Conservation (phyloP, 2,113 vertebrate genomes). For the Chloroceryle aenea region DNA sequence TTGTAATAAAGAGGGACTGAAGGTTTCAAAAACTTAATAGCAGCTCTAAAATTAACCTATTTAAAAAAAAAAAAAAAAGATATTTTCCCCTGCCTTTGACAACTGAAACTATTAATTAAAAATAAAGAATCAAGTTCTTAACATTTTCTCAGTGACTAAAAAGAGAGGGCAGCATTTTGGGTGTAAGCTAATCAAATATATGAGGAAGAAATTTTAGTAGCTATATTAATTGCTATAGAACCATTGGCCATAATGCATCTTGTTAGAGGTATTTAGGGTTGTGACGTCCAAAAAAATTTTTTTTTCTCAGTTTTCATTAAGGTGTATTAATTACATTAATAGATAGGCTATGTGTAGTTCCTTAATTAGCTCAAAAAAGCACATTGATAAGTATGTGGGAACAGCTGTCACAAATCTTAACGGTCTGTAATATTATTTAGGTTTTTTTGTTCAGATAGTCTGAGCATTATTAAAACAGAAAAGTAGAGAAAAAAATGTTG, state of each 20-base stretch:
- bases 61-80: neutral
- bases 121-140: neutral
- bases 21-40: neutral
- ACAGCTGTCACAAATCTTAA: neutral
- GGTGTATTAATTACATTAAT: neutral
- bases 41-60: neutral
- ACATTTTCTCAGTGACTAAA: neutral
- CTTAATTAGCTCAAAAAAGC: neutral
- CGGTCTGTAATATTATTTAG: neutral
- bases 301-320: neutral
- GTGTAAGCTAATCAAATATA: neutral
- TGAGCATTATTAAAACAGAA: neutral
- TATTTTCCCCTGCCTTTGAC: neutral
- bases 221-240: neutral
- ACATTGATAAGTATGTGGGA: neutral
- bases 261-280: neutral
- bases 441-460: neutral
- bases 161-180: neutral
- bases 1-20: neutral
- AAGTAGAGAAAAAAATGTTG: neutral
- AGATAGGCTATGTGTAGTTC: neutral
- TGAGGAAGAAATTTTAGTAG: neutral
- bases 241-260: neutral
- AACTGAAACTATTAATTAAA: conserved; percentile 7
- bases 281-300: neutral